Base-by-base conservation (phyloP, 2,113 vertebrate species). In the Pituophis catenifer region DNA sequence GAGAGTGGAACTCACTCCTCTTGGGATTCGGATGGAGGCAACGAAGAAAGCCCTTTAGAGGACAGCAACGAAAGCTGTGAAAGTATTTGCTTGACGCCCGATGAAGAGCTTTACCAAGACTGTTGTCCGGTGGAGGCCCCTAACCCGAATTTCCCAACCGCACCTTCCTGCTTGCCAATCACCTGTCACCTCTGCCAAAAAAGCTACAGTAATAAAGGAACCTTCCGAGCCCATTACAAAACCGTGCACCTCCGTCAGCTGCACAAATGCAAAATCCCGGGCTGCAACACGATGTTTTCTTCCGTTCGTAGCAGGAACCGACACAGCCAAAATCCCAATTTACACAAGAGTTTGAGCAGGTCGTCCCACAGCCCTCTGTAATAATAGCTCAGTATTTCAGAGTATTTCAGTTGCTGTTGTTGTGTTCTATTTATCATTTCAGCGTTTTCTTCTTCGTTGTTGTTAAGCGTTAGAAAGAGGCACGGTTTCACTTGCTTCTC, bases 241-340 rank as follows among this genome's bases (percentile, higher is more conserved):
- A 99, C 99, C 1, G 99, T 99, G 85, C 99, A 99, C 95, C 98
- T 99, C 81, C 98, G 98, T 90, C 98, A 99, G 93, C 98, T 99
- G 59, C 99, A 99, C 96, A 99, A 99, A 89, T 99, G 99, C 97
- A 99, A 99, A 96, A 97, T 99, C 81, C 98, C 98, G 0, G 99
- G 99, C 89, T 99, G 99, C 93, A 98, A 98, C 91, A 99, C 98
- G 0, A 99, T 98, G 91, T 99, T 99, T 96, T 99, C 99, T 3
- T 99, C 99, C 0, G 99, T 99, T 21, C 98, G 99, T 87, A 99
- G 99, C 95, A 98, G 99, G 85, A 99, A 99, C 96, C 95, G 99
- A 70, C 99, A 99, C 97, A 99, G 99, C 96, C 99, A 99, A 97
- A 99, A 99, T 95, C 99, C 99, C 21, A 99, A 99, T 96, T 98